Evolutionary conservation across 2,888 invertebrate genomes (phyloP), one percentile per base, ranked within the genome.

Genomic region (Tachystola acroxantha): DNA sequence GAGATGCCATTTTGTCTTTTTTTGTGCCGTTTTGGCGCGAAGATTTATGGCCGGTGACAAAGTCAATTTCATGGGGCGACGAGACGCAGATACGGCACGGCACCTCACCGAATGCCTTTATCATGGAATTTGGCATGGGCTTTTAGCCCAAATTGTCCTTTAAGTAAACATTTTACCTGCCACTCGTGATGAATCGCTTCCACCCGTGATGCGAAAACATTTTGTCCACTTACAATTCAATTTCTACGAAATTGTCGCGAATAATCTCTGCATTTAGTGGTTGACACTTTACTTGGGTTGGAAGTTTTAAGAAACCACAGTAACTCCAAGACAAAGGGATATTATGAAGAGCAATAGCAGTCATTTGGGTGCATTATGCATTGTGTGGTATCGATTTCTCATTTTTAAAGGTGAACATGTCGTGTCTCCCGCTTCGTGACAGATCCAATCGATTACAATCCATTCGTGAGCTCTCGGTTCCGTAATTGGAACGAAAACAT

Each of bases 1-100:
- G 51, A 63, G 62, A 64, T 57, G 68, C 27, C 71, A 64, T 60
- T 48, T 53, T 60, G 58, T 57, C 63, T 65, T 71, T 74, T 78
- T 71, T 64, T 61, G n/a, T 53, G 42, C 49, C 55, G 53, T 62
- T 66, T 73, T 55, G 64, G 53, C 61, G 63, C 48, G 65, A 77
- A 84, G 81, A 85, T 85, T 85, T 85, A 85, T 78, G 75, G 66
- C 49, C 71, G 72, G 73, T 81, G 84, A 84, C 86, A 84, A 77
- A 80, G 82, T 84, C 79, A 78, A 85, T 85, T 84, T 84, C 70
- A 76, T 70, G 82, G 77, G 65, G 57, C 59, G 65, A 53, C 64
- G 60, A 53, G 50, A 50, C 46, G 48, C 57, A 52, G 73, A 76
- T 76, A 72, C 57, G 72, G 71, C 77, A 72, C 67, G 72, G 50